Percentiles rank a stretch among this genome's conserved stretches.
These are phyloP conservation scores for Homalodisca vitripennis DNA, from an alignment of 1,140 invertebrate genomes.

Conservation along the genomic window DNA sequence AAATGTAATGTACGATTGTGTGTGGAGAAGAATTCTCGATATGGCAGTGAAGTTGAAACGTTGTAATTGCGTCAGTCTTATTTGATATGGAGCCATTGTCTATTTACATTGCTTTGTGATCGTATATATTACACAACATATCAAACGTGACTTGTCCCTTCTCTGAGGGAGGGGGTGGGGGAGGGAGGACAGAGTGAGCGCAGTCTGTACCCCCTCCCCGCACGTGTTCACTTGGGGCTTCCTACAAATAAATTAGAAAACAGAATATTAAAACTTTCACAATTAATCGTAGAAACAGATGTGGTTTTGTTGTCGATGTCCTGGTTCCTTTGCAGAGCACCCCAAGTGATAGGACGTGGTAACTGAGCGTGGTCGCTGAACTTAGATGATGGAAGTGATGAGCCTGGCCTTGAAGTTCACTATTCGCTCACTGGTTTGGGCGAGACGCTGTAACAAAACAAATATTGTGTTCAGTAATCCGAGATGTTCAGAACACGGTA, in stretches of 20 bases:
- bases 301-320: too few species aligned
- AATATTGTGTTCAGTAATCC: too few species aligned
- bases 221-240: neutral
- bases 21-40: too few species aligned
- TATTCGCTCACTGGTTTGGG: constrained; percentile 82
- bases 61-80: neutral
- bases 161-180: too few species aligned
- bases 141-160: neutral
- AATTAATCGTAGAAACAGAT: too few species aligned
- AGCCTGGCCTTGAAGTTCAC: constrained; percentile 88
- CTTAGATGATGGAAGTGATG: constrained; percentile 81
- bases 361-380: neutral
- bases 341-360: constrained; percentile 2
- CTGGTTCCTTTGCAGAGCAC: too few species aligned
- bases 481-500: too few species aligned
- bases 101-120: neutral
- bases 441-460: constrained; percentile 64
- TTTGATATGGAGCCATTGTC: neutral
- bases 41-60: neutral
- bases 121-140: neutral
- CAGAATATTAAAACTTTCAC: neutral
- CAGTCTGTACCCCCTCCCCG: constrained; percentile 19
- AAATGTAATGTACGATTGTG: too few species aligned
- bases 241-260: constrained; percentile 16
- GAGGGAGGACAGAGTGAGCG: neutral